Evolutionary conservation across 2,888 invertebrate genomes (phyloP).

Genomic region (Ormyrus thymus): DNA sequence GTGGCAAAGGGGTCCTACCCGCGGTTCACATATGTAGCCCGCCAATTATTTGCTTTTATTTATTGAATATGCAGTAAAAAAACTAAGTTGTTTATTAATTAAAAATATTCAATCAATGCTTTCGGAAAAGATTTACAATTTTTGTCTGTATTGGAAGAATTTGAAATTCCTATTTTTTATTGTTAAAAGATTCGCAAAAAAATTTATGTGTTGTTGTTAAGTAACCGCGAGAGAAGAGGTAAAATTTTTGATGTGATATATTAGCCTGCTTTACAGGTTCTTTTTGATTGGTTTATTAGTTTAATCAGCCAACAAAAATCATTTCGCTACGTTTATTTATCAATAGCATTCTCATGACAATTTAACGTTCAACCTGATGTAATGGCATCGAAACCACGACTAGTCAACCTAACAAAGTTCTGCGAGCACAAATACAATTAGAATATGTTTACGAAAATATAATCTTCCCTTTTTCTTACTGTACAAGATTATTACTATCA

Average conservation of each 20-base stretch:
- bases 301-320: conserved; percentile 26
- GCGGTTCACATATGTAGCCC: conserved; percentile 37
- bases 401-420: conserved; percentile 71
- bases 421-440: conserved; percentile 71
- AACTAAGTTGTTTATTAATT: conserved; percentile 28
- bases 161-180: conserved; percentile 34
- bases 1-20: conserved; percentile 19
- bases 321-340: conserved; percentile 41
- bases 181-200: conserved; percentile 35
- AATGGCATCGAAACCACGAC: conserved; percentile 68
- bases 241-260: conserved; percentile 45
- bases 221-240: neutral
- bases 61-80: conserved; percentile 8
- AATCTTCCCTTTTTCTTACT: conserved; percentile 50
- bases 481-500: conserved; percentile 48
- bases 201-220: conserved; percentile 42
- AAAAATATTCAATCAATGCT: conserved; percentile 29
- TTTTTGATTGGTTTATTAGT: conserved; percentile 39
- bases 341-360: conserved; percentile 68
- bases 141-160: conserved; percentile 35
- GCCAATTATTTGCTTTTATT: conserved; percentile 33
- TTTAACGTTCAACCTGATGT: conserved; percentile 64
- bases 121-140: conserved; percentile 26
- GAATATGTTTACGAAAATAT: conserved; percentile 51
- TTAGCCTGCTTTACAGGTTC: conserved; percentile 35